Evolutionary conservation across 2,888 invertebrate genomes (phyloP).

Genomic region (Tubiluchus corallicola): DNA sequence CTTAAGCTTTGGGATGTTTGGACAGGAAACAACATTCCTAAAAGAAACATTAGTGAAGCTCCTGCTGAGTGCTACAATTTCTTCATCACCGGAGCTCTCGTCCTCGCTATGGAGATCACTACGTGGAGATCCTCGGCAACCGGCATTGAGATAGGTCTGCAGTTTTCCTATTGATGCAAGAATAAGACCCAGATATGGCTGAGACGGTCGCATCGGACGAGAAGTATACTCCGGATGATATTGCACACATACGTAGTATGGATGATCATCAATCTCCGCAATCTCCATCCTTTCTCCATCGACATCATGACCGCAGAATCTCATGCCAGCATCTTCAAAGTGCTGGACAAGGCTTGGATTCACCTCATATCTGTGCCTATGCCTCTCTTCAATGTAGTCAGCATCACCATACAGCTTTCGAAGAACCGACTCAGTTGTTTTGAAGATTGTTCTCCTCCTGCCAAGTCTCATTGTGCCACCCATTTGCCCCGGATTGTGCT

Average conservation of each 20-base stretch:
- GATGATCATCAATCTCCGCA: slow-evolving; percentile 69
- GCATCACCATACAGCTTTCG: slow-evolving; percentile 28
- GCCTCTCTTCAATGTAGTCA: slow-evolving; percentile 63
- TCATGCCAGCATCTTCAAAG: slow-evolving; percentile 60
- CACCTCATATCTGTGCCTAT: slow-evolving; percentile 90
- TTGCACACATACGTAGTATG: slow-evolving; percentile 84
- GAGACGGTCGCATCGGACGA: slow-evolving; percentile 66
- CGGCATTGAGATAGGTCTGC: slow-evolving; percentile 32
- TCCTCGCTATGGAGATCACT: too few relatives aligned
- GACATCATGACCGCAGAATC: slow-evolving; percentile 51
- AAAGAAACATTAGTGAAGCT: too few relatives aligned
- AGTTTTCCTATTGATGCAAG: slow-evolving; percentile 70
- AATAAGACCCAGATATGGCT: slow-evolving; percentile 84
- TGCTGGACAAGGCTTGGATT: slow-evolving; percentile 65
- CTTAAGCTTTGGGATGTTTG: too few relatives aligned
- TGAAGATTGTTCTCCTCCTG: slow-evolving; percentile 67
- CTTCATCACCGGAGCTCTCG: too few relatives aligned
- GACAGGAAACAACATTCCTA: too few relatives aligned
- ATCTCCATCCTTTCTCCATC: slow-evolving; percentile 81
- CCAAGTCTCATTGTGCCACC: slow-evolving; percentile 98
- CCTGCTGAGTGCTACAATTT: too few relatives aligned
- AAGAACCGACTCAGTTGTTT: slow-evolving; percentile 31
- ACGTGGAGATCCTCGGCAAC: too few relatives aligned
- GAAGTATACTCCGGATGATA: slow-evolving; percentile 96
- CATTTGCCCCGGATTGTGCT: slow-evolving; percentile 75